Evolutionary conservation across 2,113 vertebrate species (phyloP), one percentile per base, ranked within the genome.

Genomic region (Narcine bancroftii): DNA sequence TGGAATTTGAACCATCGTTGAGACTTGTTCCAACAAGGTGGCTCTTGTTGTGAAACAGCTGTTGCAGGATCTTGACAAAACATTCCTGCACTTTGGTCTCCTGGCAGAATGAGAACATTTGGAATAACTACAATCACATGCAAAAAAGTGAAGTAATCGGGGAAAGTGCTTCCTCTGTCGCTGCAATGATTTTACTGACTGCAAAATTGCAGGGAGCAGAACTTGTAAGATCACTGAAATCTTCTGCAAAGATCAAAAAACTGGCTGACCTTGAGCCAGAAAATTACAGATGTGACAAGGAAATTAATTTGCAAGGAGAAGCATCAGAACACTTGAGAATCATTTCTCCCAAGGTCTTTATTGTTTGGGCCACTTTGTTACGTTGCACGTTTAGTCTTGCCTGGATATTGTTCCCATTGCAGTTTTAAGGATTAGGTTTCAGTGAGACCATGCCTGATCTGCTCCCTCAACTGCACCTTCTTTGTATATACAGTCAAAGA

Each of bases 1-100:
- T 85, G 81, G 81, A 85, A 56, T 85, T 85, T 85, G 47, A 53
- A 83, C 79, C n/a, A 56, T 83, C 56, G 50, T n/a, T 83, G 81
- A 85, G 50, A 60, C 81, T 36, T 85, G 81, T 60, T 56, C 33
- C 29, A 33, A 85, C 81, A 85, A 85, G 81, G 50, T 85, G 33
- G 50, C 50, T 85, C 50, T 39, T 6, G 4, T 47, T 85, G 81
- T 85, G n/a, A 17, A 56, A 60, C 33, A 85, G 81, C 81, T 19
- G 3, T 60, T n/a, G 17, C 79, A 56, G 50, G 13, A 13, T 85
- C 81, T 29, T 36, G 79, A 85, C 29, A 36, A 36, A n/a, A n/a
- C 33, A 6, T 60, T 85, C 81, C 81, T 56, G 53, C 50, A 53
- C 45, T 13, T n/a, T 39, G 36, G 72, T 75, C n/a, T 75, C 29